Evolutionary conservation across 1,140 invertebrate species (phyloP), one percentile per base, ranked within the genome.

Genomic region (Mamestra configurata): DNA sequence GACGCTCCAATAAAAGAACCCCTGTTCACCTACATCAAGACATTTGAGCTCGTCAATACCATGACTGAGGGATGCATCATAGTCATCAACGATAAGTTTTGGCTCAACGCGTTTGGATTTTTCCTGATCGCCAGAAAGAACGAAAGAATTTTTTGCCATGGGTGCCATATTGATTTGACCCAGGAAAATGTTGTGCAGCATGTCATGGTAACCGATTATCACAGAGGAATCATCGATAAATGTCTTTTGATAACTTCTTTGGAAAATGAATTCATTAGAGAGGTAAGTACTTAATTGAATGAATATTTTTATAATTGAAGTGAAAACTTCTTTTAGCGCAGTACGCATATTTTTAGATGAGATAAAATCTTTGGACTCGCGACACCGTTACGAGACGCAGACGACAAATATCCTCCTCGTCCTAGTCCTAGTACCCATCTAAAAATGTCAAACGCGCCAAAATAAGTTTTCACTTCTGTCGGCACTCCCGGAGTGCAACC

Each of bases 241-340:
- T 46, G 49, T 11, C 37, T 77, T 24, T 64, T 86, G 11, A 61
- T 68, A 35, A n/a, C 13, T 20, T 72, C 72, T n/a, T 18, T 78
- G 1, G 73, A 79, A 43, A 22, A 77, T 5, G 84, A 86, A 70
- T 82, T 86, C 35, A 79, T 86, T 22, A 64, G 84, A 80, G 79
- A 82, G 72, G 80, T 86, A 81, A 22, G 78, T 79, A n/a, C n/a
- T n/a, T n/a, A n/a, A n/a, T n/a, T n/a, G n/a, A n/a, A n/a, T n/a
- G n/a, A n/a, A n/a, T n/a, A n/a, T n/a, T n/a, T n/a, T n/a, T n/a
- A n/a, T n/a, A n/a, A n/a, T n/a, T n/a, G n/a, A n/a, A n/a, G n/a
- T n/a, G n/a, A n/a, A n/a, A n/a, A n/a, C n/a, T n/a, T n/a, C n/a
- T n/a, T n/a, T n/a, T n/a, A n/a, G n/a, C n/a, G n/a, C n/a, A n/a